Evolutionary conservation across 2,113 vertebrate species (phyloP).

Genomic region (Ursus arctos): DNA sequence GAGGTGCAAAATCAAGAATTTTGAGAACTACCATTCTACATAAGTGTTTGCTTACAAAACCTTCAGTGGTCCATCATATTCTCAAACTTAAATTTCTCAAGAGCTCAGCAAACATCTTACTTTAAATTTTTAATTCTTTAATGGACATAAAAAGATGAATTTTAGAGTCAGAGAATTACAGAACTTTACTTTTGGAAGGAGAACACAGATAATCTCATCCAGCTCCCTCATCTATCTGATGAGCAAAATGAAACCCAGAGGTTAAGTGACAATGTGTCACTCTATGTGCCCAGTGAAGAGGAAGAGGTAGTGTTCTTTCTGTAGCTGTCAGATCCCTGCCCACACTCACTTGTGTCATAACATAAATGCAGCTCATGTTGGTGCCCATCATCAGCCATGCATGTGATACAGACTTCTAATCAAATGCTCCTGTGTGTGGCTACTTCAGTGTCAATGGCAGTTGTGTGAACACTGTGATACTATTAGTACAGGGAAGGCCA

Average conservation of each 20-base stretch:
- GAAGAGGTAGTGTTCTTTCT: background rate
- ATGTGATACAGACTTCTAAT: background rate
- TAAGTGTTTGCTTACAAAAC: background rate
- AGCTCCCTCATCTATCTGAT: background rate
- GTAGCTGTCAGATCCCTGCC: background rate
- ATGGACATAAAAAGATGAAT: background rate
- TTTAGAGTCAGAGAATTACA: background rate
- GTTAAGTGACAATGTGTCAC: background rate
- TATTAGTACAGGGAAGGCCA: background rate
- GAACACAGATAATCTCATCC: background rate
- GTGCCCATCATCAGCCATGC: background rate
- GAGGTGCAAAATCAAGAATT: background rate
- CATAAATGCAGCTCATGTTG: background rate
- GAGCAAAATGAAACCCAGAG: background rate
- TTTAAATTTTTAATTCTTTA: background rate
- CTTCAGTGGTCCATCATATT: background rate
- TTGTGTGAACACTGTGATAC: background rate
- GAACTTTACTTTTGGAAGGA: slow-evolving; percentile 14
- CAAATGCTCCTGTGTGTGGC: background rate
- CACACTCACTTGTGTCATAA: background rate
- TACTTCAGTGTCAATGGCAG: background rate
- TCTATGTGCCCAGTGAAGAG: background rate
- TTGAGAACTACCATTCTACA: background rate
- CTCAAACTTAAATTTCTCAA: background rate
- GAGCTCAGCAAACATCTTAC: background rate